Evolutionary conservation across 2,888 invertebrate species (phyloP), one percentile per base, ranked within the genome.

Genomic region (Nebria brevicollis): DNA sequence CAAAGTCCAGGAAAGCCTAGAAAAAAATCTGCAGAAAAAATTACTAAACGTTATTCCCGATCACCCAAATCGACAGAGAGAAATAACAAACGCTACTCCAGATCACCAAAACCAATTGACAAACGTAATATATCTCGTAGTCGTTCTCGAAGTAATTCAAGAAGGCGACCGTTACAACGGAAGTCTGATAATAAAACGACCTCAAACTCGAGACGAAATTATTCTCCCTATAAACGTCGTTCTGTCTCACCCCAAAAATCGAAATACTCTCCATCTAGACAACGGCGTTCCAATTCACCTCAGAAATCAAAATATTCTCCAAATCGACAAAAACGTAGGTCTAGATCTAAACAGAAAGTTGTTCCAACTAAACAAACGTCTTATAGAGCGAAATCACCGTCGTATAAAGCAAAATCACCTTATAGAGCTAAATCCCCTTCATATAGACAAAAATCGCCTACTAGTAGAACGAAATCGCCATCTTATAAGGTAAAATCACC

Each of bases 261-360:
- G 11, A 34, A 72, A 72, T 72, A 34, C 72, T 72, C 72, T 13
- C 26, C 26, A 15, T 41, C 83, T 82, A 43, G 82, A 77, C 75
- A 54, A 75, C 72, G 80, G 74, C 66, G 77, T 72, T 70, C 80
- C 26, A 77, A 82, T 75, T 66, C 76, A 79, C 82, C 80, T 74
- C 83, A 85, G 82, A 86, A 86, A 26, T 86, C 85, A 83, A 86
- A 87, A 43, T 89, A 88, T 81, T 85, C 86, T 0, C 88, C 89
- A 5, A 84, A 86, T 26, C 87, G 82, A 70, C 77, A 82, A 70
- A 78, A 82, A 8, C 83, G 84, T 64, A 13, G 78, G 77, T 83
- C 82, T 77, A 72, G 77, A 70, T 68, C 81, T 34, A 79, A 77
- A 75, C 43, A 65, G 42, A 82, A 75, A 43, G 42, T 68, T 13